Evolutionary conservation across 2,797 vertebrate species (phyloP), one percentile per base, ranked within the genome.

Genomic region (Vireo griseus): DNA sequence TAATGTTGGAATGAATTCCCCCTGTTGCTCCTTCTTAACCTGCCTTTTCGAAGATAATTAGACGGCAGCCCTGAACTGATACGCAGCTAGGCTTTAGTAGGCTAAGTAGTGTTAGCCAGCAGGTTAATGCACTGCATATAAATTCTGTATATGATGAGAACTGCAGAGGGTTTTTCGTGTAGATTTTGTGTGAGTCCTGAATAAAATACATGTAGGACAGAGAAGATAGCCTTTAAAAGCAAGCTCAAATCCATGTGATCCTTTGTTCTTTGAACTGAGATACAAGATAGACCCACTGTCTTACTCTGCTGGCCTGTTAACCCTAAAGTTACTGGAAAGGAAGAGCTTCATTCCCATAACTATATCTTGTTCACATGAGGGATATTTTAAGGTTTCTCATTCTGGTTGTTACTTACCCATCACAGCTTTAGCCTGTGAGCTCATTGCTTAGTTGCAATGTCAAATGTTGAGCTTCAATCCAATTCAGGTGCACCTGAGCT

Each of bases 401-500:
- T 88, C 39, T 31, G 18, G 31, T 80, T 40, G n/a, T 50, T 80
- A 25, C 28, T 88, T 63, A n/a, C 6, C 15, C 29, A 14, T 67
- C 31, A 21, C 5, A 44, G 31, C 28, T 62, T 75, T 78, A 59
- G 8, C 47, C 14, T 0, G 2, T 37, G 63, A 82, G 26, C 21
- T 79, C 18, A 28, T 63, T 62, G 63, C 33, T 52, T 52, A 29
- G 10, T 59, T 91, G 15, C 10, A 37, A 5, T 2, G 2, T 58
- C 35, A 66, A 2, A n/a, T 26, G 10, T 24, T 61, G 51, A 72
- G 20, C 7, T 89, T 31, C 24, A 76, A n/a, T 51, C 21, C 71
- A 45, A 0, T 50, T 57, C 21, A n/a, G 10, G 13, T 0, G 2
- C n/a, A 12, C 5, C 1, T 39, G 42, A 72, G 29, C 28, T 82